Percentiles rank a stretch among this genome's conserved stretches.
Conservation (phyloP, 2,888 invertebrate genomes). For the Linnaemya tessellans region DNA sequence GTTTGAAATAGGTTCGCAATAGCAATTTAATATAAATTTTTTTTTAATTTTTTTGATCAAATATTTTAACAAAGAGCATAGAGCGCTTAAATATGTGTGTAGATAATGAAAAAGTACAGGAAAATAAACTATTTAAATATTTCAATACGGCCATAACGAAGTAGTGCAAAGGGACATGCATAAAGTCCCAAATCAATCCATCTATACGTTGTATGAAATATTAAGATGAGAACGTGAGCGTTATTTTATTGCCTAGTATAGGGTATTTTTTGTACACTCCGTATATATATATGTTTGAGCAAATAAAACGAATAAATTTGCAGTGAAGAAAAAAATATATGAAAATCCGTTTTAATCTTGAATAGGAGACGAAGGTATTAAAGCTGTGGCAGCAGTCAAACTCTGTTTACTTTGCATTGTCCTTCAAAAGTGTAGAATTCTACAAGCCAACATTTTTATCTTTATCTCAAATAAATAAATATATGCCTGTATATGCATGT, state of each 20-base stretch:
- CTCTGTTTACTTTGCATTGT: constrained; percentile 53
- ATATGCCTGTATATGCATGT: not conserved
- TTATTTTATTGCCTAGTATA: not conserved
- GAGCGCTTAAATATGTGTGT: too few species aligned
- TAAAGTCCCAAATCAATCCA: not conserved
- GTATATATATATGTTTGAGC: not conserved
- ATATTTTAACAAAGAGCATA: too few species aligned
- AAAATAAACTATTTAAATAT: too few species aligned
- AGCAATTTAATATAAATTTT: too few species aligned
- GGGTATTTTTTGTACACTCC: constrained; percentile 1
- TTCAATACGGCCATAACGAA: too few species aligned
- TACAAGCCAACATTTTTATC: constrained; percentile 5
- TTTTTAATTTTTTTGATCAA: too few species aligned
- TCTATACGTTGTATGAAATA: too few species aligned
- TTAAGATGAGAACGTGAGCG: too few species aligned
- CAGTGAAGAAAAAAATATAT: not conserved
- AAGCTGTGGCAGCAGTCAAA: constrained; percentile 26
- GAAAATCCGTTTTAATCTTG: constrained; percentile 42
- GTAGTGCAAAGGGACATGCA: too few species aligned
- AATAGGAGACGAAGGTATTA: constrained; percentile 26
- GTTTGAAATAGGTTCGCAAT: not conserved
- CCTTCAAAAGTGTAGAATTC: constrained; percentile 45
- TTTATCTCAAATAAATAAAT: constrained; percentile 25
- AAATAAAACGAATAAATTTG: constrained; percentile 33
- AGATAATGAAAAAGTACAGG: too few species aligned